These are phyloP conservation scores for Pseudococcus viburni DNA, from an alignment of 2,888 invertebrate species.

Conservation along the genomic window DNA sequence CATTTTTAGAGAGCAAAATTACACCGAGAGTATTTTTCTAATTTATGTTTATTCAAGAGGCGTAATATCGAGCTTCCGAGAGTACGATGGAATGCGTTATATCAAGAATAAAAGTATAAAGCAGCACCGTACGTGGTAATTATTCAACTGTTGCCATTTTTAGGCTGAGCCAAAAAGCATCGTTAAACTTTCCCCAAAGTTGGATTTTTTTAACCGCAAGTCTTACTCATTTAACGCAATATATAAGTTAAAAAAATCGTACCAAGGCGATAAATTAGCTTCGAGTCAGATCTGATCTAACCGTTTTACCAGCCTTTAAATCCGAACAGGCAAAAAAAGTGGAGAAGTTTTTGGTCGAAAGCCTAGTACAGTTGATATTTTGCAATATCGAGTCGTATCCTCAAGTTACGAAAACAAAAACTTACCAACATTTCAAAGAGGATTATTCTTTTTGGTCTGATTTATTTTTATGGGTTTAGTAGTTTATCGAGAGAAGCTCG, in stretches of 20 bases:
- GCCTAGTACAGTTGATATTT: background rate
- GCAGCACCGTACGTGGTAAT: background rate
- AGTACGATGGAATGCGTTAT: background rate
- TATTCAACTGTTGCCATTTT: slow-evolving; percentile 17
- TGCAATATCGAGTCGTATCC: background rate
- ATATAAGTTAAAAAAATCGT: background rate
- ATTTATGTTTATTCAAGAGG: slow-evolving; percentile 22
- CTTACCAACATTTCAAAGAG: background rate
- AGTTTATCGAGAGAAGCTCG: background rate
- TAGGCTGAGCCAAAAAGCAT: background rate
- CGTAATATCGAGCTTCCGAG: slow-evolving; percentile 9
- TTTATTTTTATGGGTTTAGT: background rate
- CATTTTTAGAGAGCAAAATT: background rate
- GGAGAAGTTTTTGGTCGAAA: background rate
- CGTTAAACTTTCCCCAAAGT: background rate
- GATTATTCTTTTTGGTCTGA: background rate
- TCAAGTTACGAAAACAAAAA: background rate
- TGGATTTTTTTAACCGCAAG: background rate
- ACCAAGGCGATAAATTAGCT: background rate
- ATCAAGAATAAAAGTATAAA: background rate
- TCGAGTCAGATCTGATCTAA: background rate
- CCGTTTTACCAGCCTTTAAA: background rate
- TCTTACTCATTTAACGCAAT: background rate
- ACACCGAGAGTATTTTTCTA: slow-evolving; percentile 26
- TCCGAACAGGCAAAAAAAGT: background rate